Percentiles rank a stretch among this genome's conserved stretches.
phyloP scores from a whole-genome alignment of 2,113 vertebrate species.

The Hypanus sabinus region DNA sequence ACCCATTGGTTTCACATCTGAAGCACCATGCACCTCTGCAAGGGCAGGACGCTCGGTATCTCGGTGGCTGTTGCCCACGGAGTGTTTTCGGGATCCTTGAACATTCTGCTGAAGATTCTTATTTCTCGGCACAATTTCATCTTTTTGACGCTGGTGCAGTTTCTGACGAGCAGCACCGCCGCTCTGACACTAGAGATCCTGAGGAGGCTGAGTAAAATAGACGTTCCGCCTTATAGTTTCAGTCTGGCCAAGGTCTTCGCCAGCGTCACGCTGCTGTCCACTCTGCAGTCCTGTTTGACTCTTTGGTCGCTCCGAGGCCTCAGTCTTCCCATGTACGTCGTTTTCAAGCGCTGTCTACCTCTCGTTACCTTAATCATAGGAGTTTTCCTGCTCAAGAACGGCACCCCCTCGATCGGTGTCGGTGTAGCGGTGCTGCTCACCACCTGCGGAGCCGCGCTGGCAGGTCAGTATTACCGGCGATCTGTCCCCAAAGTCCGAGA shows the following conservation, averaged over 20 bases:
- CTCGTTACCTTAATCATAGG: slow-evolving; percentile 84
- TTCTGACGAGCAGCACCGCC: slow-evolving; percentile 74
- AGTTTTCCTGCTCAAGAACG: slow-evolving; percentile 78
- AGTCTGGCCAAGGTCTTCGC: slow-evolving; percentile 78
- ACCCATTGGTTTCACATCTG: background rate
- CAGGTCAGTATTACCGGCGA: slow-evolving; percentile 60
- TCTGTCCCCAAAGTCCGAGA: background rate
- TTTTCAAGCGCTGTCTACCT: slow-evolving; percentile 92
- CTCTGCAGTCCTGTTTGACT: slow-evolving; percentile 86
- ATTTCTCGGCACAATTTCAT: slow-evolving; percentile 76
- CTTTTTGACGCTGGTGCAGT: slow-evolving; percentile 89
- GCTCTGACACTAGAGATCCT: slow-evolving; percentile 77
- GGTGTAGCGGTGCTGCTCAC: slow-evolving; percentile 80
- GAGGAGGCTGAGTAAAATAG: slow-evolving; percentile 67
- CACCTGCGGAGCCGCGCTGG: slow-evolving; percentile 81
- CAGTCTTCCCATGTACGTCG: slow-evolving; percentile 94
- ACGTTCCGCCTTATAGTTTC: slow-evolving; percentile 74
- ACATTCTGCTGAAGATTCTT: slow-evolving; percentile 90
- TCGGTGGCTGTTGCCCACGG: slow-evolving; percentile 90
- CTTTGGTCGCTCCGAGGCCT: slow-evolving; percentile 88
- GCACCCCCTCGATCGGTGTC: slow-evolving; percentile 76
- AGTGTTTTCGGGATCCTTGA: slow-evolving; percentile 84
- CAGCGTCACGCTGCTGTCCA: slow-evolving; percentile 75
- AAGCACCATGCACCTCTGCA: slow-evolving; percentile 55
- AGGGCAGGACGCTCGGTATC: slow-evolving; percentile 70